Evolutionary conservation across 2,797 vertebrate species (phyloP).

Genomic region (Merluccius polli): DNA sequence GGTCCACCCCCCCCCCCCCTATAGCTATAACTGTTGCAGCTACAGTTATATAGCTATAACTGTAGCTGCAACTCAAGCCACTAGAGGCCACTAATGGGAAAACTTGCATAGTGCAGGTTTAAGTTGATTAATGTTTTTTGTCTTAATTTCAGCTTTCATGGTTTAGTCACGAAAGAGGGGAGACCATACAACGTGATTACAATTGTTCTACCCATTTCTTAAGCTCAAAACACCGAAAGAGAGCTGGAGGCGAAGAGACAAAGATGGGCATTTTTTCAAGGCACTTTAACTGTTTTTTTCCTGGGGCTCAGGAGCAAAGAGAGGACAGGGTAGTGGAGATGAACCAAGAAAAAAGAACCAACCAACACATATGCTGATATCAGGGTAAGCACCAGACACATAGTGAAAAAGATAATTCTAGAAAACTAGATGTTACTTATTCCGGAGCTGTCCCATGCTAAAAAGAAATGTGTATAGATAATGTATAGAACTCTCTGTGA

Average conservation of each 20-base stretch:
- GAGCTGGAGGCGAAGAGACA: slow-evolving; percentile 59
- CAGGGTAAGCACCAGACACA: slow-evolving; percentile 30
- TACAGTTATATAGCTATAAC: not conserved
- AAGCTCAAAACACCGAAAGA: slow-evolving; percentile 57
- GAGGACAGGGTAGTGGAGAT: slow-evolving; percentile 28
- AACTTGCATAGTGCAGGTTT: not conserved
- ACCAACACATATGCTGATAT: slow-evolving; percentile 29
- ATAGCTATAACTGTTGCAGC: not conserved
- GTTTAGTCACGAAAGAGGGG: slow-evolving; percentile 38
- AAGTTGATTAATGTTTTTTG: not conserved
- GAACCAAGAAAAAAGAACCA: slow-evolving; percentile 30
- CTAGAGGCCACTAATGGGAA: not conserved
- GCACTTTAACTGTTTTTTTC: slow-evolving; percentile 65
- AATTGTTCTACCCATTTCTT: slow-evolving; percentile 74
- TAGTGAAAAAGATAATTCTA: slow-evolving; percentile 20
- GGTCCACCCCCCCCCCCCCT: not conserved
- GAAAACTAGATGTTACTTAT: slow-evolving; percentile 26
- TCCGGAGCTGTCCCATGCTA: slow-evolving; percentile 42
- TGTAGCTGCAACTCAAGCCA: not conserved
- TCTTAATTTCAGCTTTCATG: slow-evolving; percentile 36
- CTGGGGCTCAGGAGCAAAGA: slow-evolving; percentile 35
- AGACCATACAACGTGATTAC: slow-evolving; percentile 60
- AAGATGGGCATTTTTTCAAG: slow-evolving; percentile 45
- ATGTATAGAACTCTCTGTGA: slow-evolving; percentile 19
- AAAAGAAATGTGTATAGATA: slow-evolving; percentile 16